Evolutionary conservation across 2,888 invertebrate species (phyloP).

Genomic region (Charanyca ferruginea): DNA sequence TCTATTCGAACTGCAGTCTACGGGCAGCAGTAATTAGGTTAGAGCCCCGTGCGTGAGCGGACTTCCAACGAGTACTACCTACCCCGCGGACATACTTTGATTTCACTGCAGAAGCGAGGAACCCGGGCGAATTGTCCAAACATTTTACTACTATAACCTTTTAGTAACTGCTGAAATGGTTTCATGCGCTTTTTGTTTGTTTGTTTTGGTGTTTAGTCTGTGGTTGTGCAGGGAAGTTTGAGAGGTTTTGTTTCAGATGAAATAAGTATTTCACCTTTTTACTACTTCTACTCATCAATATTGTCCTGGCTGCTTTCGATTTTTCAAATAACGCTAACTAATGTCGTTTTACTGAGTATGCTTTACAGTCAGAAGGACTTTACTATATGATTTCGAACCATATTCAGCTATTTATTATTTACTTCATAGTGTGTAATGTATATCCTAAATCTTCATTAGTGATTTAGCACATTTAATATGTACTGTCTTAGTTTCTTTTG

Average conservation of each 20-base stretch:
- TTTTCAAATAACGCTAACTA: background rate
- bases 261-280: too few species aligned
- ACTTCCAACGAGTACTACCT: constrained; percentile 56
- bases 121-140: constrained; percentile 57
- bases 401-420: too few species aligned
- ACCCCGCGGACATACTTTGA: constrained; percentile 76
- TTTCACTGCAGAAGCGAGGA: constrained; percentile 68
- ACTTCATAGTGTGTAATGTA: too few species aligned
- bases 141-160: constrained; percentile 42
- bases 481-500: too few species aligned
- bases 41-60: constrained; percentile 67
- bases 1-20: constrained; percentile 61
- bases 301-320: too few species aligned
- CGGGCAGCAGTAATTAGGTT: constrained; percentile 70
- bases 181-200: constrained; percentile 22
- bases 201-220: background rate
- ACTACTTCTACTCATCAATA: too few species aligned
- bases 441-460: too few species aligned
- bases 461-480: too few species aligned
- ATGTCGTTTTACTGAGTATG: background rate
- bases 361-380: background rate
- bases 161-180: constrained; percentile 22
- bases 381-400: too few species aligned
- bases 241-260: too few species aligned
- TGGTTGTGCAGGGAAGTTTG: background rate